Evolutionary conservation across 2,888 invertebrate species (phyloP).

Genomic region (Eudasyphora cyanicolor): DNA sequence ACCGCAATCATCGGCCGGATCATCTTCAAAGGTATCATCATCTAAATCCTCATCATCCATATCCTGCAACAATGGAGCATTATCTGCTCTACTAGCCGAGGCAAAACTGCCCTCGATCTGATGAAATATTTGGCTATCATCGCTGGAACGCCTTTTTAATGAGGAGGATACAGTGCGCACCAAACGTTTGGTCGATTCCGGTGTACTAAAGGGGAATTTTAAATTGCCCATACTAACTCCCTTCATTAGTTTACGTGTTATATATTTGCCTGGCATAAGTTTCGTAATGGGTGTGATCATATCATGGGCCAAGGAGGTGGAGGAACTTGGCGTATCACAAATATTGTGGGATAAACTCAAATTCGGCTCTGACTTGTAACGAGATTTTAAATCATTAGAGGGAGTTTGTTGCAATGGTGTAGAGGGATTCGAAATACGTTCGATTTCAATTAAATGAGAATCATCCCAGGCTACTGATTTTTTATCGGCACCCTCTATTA

Average conservation of each 20-base stretch:
- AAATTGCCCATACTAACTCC: constrained; percentile 79
- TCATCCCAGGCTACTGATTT: constrained; percentile 75
- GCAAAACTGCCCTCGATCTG: constrained; percentile 54
- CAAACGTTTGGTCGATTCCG: constrained; percentile 73
- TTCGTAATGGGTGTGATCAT: constrained; percentile 50
- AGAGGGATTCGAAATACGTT: constrained; percentile 71
- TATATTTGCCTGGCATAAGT: constrained; percentile 42
- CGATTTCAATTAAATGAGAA: constrained; percentile 68
- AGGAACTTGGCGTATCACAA: constrained; percentile 68
- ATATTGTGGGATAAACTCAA: constrained; percentile 68
- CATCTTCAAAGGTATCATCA: constrained; percentile 67
- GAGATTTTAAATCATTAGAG: constrained; percentile 70
- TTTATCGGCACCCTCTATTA: constrained; percentile 59
- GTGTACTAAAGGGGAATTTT: constrained; percentile 75
- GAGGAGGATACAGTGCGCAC: constrained; percentile 73
- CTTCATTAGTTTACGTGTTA: constrained; percentile 76
- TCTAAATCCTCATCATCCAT: constrained; percentile 68
- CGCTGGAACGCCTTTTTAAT: constrained; percentile 70
- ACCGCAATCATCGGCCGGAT: constrained; percentile 51
- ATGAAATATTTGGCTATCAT: constrained; percentile 67
- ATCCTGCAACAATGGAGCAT: constrained; percentile 49
- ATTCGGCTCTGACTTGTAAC: constrained; percentile 79
- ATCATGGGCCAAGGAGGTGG: constrained; percentile 27
- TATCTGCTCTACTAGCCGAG: constrained; percentile 29
- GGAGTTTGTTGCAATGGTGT: constrained; percentile 71